Evolutionary conservation across 2,113 vertebrate genomes (phyloP).

Genomic region (Caloenas nicobarica): DNA sequence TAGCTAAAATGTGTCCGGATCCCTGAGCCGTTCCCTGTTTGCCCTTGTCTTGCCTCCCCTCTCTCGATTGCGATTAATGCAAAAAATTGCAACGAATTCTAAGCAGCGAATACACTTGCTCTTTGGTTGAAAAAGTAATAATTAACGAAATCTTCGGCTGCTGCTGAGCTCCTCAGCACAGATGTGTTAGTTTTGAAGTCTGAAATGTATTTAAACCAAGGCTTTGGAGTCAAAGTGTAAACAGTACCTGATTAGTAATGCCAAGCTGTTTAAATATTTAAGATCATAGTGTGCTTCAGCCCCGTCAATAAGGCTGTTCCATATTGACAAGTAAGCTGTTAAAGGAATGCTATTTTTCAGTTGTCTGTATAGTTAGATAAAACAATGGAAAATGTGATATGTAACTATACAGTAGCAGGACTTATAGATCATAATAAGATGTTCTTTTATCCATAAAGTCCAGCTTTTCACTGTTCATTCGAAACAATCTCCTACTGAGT

Average conservation of each 20-base stretch:
- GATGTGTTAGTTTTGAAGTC: conserved; percentile 3
- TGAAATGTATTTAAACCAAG: neutral
- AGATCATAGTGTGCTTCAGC: neutral
- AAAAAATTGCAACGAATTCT: neutral
- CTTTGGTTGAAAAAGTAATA: neutral
- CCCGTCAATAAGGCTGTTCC: neutral
- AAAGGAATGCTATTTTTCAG: neutral
- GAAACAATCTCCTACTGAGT: neutral
- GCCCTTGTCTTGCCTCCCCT: neutral
- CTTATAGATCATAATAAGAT: neutral
- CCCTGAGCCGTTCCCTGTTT: neutral
- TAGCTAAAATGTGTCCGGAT: neutral
- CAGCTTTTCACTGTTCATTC: neutral
- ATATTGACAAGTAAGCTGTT: neutral
- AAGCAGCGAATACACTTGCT: neutral
- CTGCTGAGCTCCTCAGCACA: neutral
- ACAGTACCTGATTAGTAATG: neutral
- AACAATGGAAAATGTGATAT: neutral
- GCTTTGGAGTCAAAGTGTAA: neutral
- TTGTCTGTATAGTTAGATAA: neutral
- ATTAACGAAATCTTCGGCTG: neutral
- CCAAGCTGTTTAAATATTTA: conserved; percentile 17
- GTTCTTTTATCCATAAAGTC: neutral
- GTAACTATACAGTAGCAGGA: neutral
- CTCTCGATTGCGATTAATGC: neutral